phyloP scores from a whole-genome alignment of 1,140 invertebrate species.

The Musca vetustissima region DNA sequence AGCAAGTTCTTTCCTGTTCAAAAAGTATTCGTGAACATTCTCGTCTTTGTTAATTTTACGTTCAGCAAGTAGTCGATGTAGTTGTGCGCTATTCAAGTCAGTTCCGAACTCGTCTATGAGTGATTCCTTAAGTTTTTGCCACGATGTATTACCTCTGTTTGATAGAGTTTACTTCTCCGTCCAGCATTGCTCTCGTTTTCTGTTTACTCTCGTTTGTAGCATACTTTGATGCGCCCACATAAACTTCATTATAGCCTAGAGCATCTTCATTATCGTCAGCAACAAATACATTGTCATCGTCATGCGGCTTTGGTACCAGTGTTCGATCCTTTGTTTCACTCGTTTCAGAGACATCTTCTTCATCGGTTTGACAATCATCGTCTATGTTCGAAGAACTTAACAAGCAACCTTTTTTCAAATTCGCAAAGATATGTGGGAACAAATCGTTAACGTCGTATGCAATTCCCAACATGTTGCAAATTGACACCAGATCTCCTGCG shows the following conservation, averaged over 20 bases:
- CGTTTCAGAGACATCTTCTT: not conserved
- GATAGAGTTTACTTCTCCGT: too few species aligned
- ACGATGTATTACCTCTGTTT: slow-evolving; percentile 8
- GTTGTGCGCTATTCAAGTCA: slow-evolving; percentile 21
- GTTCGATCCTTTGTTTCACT: too few species aligned
- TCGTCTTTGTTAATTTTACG: slow-evolving; percentile 23
- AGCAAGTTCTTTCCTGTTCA: slow-evolving; percentile 18
- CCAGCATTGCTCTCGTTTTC: too few species aligned
- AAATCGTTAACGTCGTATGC: not conserved
- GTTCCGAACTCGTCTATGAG: not conserved
- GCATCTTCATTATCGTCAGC: too few species aligned
- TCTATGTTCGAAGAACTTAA: not conserved
- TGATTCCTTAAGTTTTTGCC: slow-evolving; percentile 8
- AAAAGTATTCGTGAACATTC: slow-evolving; percentile 26
- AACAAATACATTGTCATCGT: too few species aligned
- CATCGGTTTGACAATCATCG: not conserved
- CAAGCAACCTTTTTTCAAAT: not conserved
- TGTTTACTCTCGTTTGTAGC: too few species aligned
- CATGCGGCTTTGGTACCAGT: too few species aligned
- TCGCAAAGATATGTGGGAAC: not conserved
- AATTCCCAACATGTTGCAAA: not conserved
- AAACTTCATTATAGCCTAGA: too few species aligned
- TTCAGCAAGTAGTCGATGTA: slow-evolving; percentile 11
- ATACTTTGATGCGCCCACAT: too few species aligned
- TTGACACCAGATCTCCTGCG: not conserved